Percentiles rank a stretch among this genome's conserved stretches.
phyloP scores from a whole-genome alignment of 2,113 vertebrate species.

The Rhipidura dahli region DNA sequence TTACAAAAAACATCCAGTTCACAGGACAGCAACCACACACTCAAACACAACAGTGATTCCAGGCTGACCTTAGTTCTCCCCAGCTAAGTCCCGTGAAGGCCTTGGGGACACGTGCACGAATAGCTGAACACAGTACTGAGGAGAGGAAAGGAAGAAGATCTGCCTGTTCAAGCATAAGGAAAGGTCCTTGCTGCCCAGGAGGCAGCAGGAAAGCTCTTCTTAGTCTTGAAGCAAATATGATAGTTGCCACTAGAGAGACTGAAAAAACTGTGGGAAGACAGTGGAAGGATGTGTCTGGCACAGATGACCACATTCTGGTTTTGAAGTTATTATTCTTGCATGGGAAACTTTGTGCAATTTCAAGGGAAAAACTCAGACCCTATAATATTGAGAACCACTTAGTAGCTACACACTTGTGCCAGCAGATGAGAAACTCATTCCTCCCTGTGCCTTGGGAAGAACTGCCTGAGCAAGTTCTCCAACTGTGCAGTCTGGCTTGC shows the following conservation, averaged over 20 bases:
- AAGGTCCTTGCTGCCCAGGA: slow-evolving; percentile 23
- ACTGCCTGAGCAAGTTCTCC: slow-evolving; percentile 35
- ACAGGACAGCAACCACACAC: not conserved
- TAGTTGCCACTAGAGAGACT: not conserved
- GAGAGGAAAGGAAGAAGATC: not conserved
- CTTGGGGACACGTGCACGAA: not conserved
- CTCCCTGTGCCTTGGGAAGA: slow-evolving; percentile 21
- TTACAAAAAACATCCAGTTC: not conserved
- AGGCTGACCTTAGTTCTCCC: not conserved
- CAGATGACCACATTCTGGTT: slow-evolving; percentile 32
- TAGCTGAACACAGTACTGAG: not conserved
- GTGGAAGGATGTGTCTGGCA: slow-evolving; percentile 1
- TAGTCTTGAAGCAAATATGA: slow-evolving; percentile 10
- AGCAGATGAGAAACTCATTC: slow-evolving; percentile 45
- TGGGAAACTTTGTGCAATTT: slow-evolving; percentile 32
- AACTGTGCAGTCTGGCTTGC: not conserved
- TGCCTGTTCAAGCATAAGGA: not conserved
- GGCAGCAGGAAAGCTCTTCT: slow-evolving; percentile 21
- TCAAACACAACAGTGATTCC: not conserved
- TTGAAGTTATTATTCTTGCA: slow-evolving; percentile 25
- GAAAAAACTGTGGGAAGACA: slow-evolving; percentile 26
- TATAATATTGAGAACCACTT: slow-evolving; percentile 39
- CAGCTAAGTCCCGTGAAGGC: not conserved
- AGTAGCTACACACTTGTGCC: not conserved
- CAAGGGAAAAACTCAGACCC: slow-evolving; percentile 16